Evolutionary conservation across 2,797 vertebrate species (phyloP).

Genomic region (Propithecus deckenii): DNA sequence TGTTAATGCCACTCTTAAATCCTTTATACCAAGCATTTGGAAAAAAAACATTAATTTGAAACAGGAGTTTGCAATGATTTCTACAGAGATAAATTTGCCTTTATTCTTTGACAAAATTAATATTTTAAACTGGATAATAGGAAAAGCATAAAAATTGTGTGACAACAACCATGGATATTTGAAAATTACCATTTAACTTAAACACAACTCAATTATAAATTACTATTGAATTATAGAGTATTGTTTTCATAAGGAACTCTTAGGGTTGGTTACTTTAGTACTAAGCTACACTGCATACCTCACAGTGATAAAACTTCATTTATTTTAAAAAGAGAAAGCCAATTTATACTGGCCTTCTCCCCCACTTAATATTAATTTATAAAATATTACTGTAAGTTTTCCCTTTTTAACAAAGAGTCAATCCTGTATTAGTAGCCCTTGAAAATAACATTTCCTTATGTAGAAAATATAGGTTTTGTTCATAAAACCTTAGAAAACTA

Average conservation of each 20-base stretch:
- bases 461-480: background rate
- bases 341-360: background rate
- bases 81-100: background rate
- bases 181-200: background rate
- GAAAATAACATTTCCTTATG: background rate
- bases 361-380: background rate
- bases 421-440: background rate
- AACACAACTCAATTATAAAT: background rate
- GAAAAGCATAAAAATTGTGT: background rate
- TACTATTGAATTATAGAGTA: background rate
- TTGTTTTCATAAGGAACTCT: background rate
- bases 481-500: background rate
- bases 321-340: background rate
- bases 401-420: background rate
- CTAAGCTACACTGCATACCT: background rate
- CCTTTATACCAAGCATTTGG: background rate
- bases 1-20: background rate
- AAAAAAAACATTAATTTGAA: conserved; percentile 18
- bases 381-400: background rate
- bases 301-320: background rate
- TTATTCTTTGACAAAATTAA: background rate
- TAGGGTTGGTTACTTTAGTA: background rate
- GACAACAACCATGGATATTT: background rate
- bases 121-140: background rate
- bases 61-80: background rate